phyloP scores from a whole-genome alignment of 1,140 invertebrate species.

The Popillia japonica region DNA sequence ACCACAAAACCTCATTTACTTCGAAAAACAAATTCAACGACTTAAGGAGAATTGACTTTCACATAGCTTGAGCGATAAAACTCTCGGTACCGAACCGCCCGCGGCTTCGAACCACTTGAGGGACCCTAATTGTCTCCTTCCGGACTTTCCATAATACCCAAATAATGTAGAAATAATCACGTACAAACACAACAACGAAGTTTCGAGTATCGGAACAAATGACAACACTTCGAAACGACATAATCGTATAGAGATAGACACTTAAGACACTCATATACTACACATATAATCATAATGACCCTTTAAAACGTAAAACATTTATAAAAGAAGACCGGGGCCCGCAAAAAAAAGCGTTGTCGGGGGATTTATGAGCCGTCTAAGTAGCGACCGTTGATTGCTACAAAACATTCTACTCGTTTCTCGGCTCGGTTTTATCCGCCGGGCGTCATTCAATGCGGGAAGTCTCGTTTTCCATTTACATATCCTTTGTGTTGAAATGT shows the following conservation, averaged over 20 bases:
- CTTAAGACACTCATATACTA: not conserved
- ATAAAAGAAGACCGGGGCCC: not conserved
- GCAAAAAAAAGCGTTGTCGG: not conserved
- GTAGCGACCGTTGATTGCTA: conserved; percentile 30
- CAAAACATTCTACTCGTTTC: not conserved
- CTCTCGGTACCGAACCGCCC: not conserved
- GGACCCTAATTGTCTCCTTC: conserved; percentile 23
- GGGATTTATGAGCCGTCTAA: conserved; percentile 30
- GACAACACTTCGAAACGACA: not conserved
- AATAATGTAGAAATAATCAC: conserved; percentile 26
- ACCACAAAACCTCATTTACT: too few relatives aligned
- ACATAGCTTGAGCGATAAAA: not conserved
- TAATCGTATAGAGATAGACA: not conserved
- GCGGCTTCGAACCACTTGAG: conserved; percentile 1
- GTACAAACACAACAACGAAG: not conserved
- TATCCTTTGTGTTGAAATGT: conserved; percentile 32
- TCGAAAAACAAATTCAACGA: too few relatives aligned
- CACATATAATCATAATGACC: not conserved
- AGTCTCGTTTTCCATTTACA: conserved; percentile 26
- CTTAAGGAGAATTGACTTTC: not conserved
- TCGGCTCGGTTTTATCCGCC: not conserved
- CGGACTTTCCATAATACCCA: not conserved
- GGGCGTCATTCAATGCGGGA: conserved; percentile 9
- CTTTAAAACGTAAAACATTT: conserved; percentile 22
- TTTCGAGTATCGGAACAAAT: not conserved